A percentile compares a stretch with the other conserved stretches of the same genome.
phyloP scores from a whole-genome alignment of 2,113 vertebrate species.

The Cynopterus brachyotis region DNA sequence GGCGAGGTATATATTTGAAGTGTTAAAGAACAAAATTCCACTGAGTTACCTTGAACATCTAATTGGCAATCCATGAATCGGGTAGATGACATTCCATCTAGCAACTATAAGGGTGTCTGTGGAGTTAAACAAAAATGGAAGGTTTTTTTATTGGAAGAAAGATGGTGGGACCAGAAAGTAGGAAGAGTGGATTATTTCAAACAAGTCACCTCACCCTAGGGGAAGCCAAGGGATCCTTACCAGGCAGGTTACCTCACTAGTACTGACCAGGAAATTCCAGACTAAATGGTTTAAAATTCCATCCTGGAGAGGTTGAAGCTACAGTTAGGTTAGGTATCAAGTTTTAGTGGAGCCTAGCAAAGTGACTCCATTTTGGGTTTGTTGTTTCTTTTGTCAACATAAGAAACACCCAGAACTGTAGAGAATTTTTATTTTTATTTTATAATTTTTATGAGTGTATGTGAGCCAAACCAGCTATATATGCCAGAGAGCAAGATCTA shows the following conservation, averaged over 20 bases:
- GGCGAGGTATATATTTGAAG: not conserved
- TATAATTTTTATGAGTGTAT: no score
- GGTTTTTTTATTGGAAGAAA: not conserved
- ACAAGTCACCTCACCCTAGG: not conserved
- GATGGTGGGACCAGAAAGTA: not conserved
- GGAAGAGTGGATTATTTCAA: not conserved
- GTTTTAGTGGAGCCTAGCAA: not conserved
- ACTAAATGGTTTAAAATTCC: not conserved
- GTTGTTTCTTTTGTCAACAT: not conserved
- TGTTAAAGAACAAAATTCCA: not conserved
- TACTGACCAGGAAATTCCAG: not conserved
- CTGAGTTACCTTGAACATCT: not conserved
- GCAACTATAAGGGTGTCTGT: not conserved
- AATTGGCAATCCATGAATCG: not conserved
- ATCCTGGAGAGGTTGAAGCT: not conserved
- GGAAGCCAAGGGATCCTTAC: not conserved
- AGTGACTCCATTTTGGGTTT: not conserved
- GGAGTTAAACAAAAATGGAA: not conserved
- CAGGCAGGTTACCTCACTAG: not conserved
- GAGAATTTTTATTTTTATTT: no score
- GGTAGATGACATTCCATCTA: not conserved
- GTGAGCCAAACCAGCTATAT: no score
- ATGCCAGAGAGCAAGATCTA: no score
- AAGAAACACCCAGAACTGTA: no score
- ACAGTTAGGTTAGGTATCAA: not conserved